phyloP scores from a whole-genome alignment of 2,888 invertebrate genomes.

The Spatulosminthurus flaviceps region DNA sequence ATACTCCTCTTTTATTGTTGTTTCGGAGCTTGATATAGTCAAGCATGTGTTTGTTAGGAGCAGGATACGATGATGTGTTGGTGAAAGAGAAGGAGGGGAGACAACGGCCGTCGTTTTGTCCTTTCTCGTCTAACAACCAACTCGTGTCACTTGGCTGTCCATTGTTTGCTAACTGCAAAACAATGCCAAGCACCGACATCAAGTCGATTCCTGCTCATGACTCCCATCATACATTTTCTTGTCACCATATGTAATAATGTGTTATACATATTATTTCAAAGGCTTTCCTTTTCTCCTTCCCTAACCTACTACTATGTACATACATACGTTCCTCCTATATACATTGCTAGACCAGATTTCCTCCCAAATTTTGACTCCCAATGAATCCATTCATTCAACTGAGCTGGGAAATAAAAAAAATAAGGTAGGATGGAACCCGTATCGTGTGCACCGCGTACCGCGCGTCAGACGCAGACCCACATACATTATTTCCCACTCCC shows the following conservation, averaged over 20 bases:
- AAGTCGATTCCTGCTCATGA: conserved; percentile 7
- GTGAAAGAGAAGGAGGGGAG: conserved; percentile 18
- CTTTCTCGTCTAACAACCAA: conserved; percentile 25
- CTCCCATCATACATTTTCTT: conserved; percentile 12
- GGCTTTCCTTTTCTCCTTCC: neutral
- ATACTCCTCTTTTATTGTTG: neutral
- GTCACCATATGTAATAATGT: neutral
- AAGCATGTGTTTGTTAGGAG: neutral
- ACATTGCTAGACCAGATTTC: no score
- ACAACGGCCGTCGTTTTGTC: conserved; percentile 6
- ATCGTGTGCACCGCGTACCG: no score
- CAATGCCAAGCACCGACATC: conserved; percentile 30
- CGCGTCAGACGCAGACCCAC: no score
- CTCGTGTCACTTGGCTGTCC: conserved; percentile 48
- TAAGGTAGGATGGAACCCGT: no score
- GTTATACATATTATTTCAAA: neutral
- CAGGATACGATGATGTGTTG: neutral
- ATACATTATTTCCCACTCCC: no score
- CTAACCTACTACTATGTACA: no score
- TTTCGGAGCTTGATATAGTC: neutral
- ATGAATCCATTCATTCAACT: no score
- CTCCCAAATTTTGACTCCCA: no score
- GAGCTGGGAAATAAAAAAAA: no score
- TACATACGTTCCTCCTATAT: no score
- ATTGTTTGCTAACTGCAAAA: conserved; percentile 46